phyloP scores from a whole-genome alignment of 2,888 invertebrate genomes.

The Zhengitettix transpicula region DNA sequence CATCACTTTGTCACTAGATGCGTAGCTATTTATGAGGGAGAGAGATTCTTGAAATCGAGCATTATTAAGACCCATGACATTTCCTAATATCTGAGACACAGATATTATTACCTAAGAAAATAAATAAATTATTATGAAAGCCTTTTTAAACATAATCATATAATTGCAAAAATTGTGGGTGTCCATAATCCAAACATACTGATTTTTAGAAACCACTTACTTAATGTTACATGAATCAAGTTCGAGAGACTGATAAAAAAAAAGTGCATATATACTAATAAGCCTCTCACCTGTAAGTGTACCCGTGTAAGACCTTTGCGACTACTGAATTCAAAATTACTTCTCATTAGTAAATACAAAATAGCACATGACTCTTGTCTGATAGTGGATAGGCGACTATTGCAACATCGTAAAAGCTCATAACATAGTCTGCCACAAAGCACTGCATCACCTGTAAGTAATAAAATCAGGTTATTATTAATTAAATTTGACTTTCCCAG shows the following conservation, averaged over 20 bases:
- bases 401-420: slow-evolving; percentile 67
- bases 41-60: slow-evolving; percentile 89
- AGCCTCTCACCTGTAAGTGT: slow-evolving; percentile 53
- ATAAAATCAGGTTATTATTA: too few relatives aligned
- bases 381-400: slow-evolving; percentile 65
- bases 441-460: slow-evolving; percentile 46
- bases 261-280: too few relatives aligned
- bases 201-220: too few relatives aligned
- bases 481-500: too few relatives aligned
- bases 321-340: slow-evolving; percentile 80
- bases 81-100: slow-evolving; percentile 84
- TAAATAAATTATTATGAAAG: not conserved
- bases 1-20: slow-evolving; percentile 85
- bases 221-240: too few relatives aligned
- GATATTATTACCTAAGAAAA: slow-evolving; percentile 71
- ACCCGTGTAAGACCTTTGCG: slow-evolving; percentile 74
- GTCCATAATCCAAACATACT: too few relatives aligned
- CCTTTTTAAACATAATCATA: too few relatives aligned
- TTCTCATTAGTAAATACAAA: slow-evolving; percentile 80
- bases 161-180: too few relatives aligned
- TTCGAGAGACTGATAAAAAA: too few relatives aligned
- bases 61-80: slow-evolving; percentile 78
- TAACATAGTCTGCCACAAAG: slow-evolving; percentile 68
- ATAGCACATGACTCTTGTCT: slow-evolving; percentile 85
- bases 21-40: slow-evolving; percentile 82